Evolutionary conservation across 35 echinoderm and acorn worm genomes (phyloP), one percentile per base, ranked within the genome.

Genomic region (Lytechinus pictus): DNA sequence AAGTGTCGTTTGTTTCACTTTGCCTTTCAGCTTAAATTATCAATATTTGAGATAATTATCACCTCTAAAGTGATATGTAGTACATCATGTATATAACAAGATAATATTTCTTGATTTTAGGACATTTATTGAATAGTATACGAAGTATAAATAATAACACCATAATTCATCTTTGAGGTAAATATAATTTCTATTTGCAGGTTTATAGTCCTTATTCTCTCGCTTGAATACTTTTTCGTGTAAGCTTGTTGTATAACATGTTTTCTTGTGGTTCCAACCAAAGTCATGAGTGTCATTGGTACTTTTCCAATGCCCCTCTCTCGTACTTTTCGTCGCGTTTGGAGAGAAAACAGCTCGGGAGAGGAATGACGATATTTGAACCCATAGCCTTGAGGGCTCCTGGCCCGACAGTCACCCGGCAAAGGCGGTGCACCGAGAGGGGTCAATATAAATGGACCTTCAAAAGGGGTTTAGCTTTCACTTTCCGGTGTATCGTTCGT

Each of bases 281-380:
- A 79, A 79, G 21, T n/a, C 66, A 44, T 44, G 21, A 79, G 66
- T 79, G 66, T 79, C 66, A 79, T 79, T 79, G 66, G 66, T 79
- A 79, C 66, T 79, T 79, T 44, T 79, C 21, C 19, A 79, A 24
- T n/a, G 66, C 66, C 66, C 66, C 66, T 79, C 14, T 79, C 66
- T 19, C 66, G 66, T 79, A 79, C 66, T 79, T 79, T 79, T 79
- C 16, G 66, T 79, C 66, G 19, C 66, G 66, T 79, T 79, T 79
- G 16, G 66, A 79, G 66, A 79, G 66, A 19, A 79, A 79, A 79
- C 66, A 79, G 66, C 66, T 79, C 66, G 66, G 66, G 66, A 79
- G 66, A 79, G n/a, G 66, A 24, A 79, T 79, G 66, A 79, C 19
- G 66, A 79, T 79, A 79, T 79, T 79, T 79, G 66, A 79, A 79